phyloP scores from a whole-genome alignment of 2,113 vertebrate species.

The Nymphicus hollandicus region DNA sequence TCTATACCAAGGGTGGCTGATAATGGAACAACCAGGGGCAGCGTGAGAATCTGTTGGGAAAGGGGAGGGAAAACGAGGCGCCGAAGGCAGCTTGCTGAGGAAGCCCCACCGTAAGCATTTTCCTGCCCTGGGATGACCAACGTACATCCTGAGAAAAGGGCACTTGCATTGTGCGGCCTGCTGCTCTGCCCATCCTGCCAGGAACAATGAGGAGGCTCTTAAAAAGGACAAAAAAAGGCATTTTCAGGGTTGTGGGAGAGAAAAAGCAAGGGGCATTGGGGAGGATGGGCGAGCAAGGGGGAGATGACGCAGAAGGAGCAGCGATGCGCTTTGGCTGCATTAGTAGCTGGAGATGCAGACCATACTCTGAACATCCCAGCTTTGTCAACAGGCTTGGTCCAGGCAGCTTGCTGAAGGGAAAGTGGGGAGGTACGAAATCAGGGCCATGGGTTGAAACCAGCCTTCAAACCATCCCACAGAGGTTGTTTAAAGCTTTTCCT shows the following conservation, averaged over 20 bases:
- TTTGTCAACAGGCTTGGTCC: neutral
- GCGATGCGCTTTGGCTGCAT: rapidly evolving
- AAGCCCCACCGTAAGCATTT: conserved; percentile 49
- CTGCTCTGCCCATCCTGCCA: conserved; percentile 68
- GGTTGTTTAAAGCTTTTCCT: neutral
- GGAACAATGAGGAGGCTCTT: conserved; percentile 47
- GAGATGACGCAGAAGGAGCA: neutral
- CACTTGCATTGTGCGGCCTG: neutral
- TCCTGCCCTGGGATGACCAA: conserved; percentile 63
- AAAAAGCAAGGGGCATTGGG: neutral
- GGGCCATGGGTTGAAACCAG: neutral
- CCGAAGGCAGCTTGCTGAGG: conserved; percentile 7
- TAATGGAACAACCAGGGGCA: neutral
- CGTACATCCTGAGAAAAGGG: conserved; percentile 63
- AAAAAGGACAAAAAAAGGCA: neutral
- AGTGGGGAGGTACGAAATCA: neutral
- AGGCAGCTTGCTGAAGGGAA: neutral
- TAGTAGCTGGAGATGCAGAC: neutral
- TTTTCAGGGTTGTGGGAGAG: conserved; percentile 14
- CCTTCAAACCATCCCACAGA: neutral
- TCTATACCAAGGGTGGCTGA: neutral
- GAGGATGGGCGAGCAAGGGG: neutral
- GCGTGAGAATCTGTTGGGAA: neutral
- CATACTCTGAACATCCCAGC: neutral
- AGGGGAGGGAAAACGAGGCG: neutral